A percentile compares a stretch with the other conserved stretches of the same genome.
These are phyloP conservation scores for Glyphotaelius pellucidus DNA, from an alignment of 2,888 invertebrate genomes.

Conservation along the genomic window DNA sequence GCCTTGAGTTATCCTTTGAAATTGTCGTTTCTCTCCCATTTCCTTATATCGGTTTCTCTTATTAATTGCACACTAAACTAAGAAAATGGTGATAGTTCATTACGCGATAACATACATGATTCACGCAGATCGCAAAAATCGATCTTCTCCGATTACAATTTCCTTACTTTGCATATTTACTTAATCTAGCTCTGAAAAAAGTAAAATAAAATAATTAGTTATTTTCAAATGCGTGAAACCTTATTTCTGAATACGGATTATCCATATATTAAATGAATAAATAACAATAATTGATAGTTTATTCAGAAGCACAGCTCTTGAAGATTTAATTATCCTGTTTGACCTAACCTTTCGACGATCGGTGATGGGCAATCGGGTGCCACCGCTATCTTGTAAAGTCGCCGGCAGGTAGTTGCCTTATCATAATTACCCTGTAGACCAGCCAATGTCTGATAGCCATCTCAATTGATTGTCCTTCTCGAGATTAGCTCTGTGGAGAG, in stretches of 20 bases:
- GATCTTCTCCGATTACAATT: too few species aligned
- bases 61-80: neutral
- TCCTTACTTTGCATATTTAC: too few species aligned
- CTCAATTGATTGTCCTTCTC: conserved; percentile 50
- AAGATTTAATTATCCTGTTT: conserved; percentile 34
- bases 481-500: conserved; percentile 17
- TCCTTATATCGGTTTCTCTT: neutral
- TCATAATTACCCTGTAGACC: conserved; percentile 51
- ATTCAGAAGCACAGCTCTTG: neutral
- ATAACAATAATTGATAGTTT: conserved; percentile 11
- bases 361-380: conserved; percentile 24
- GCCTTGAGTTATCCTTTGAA: too few species aligned
- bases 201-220: too few species aligned
- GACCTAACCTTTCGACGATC: conserved; percentile 23
- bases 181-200: too few species aligned
- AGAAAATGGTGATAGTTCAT: neutral
- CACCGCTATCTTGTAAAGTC: neutral
- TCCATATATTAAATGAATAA: neutral
- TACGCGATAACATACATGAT: neutral
- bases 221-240: neutral
- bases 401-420: conserved; percentile 22
- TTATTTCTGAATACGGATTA: neutral
- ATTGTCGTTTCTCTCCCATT: neutral
- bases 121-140: neutral
- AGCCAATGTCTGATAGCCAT: conserved; percentile 48